Evolutionary conservation across 2,113 vertebrate species (phyloP), one percentile per base, ranked within the genome.

Genomic region (Apteryx mantelli): DNA sequence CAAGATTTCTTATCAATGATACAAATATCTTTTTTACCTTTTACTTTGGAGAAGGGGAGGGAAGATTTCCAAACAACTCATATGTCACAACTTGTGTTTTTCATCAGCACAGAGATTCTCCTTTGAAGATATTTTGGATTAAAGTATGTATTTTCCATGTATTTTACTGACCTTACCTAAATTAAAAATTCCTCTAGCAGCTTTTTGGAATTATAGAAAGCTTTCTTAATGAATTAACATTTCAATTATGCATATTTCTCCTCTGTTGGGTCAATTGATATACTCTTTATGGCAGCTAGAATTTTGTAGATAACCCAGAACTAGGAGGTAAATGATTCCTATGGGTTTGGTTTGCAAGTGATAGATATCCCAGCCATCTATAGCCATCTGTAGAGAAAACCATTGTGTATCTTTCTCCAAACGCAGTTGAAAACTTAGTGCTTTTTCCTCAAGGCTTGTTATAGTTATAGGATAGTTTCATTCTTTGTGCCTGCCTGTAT

Each of bases 401-500:
- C 66, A 32, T 77, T 3, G 1, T 66, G 15, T 69, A 58, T 83
- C 65, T 85, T 83, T 63, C 36, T 70, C 38, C 38, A 66, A 70
- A 86, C 4, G 20, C 53, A 79, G 69, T 63, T 48, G 58, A 20
- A 77, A 52, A 44, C 24, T 28, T 86, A 55, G 36, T 13, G 42
- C 30, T 68, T 89, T 91, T 91, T 78, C 73, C 69, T 63, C 66
- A 75, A 92, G 69, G 20, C 60, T 82, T 86, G 64, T 81, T 76
- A 56, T 73, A 75, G 11, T 90, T 95, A 89, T 21, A 66, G 73
- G 95, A 81, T 71, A 13, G 53, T 81, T 52, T 34, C 60, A n/a
- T 88, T 84, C 15, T 93, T 97, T 64, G 69, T 95, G 76, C 78
- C 82, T 97, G 83, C 82, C 82, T 92, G 83, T 92, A 18, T 71